Evolutionary conservation across 2,113 vertebrate genomes (phyloP).

Genomic region (Fregetta grallaria): DNA sequence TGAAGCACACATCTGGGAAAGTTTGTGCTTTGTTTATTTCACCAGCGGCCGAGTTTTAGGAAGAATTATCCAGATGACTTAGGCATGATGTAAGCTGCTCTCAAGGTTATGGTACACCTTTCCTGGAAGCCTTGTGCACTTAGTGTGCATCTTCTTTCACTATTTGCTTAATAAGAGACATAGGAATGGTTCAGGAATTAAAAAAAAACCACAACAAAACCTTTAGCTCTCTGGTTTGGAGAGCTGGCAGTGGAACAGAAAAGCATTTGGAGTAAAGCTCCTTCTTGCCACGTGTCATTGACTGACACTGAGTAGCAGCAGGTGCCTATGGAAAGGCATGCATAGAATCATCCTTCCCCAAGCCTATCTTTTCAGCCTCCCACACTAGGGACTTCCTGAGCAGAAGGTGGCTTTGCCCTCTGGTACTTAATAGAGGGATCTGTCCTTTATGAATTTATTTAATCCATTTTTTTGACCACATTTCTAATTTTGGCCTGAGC

Average conservation of each 20-base stretch:
- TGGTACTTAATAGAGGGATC: not conserved
- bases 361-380: not conserved
- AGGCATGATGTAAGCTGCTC: not conserved
- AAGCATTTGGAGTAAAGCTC: not conserved
- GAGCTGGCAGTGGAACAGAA: not conserved
- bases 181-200: not conserved
- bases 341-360: not conserved
- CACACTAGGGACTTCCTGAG: not conserved
- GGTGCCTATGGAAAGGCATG: not conserved
- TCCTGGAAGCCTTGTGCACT: not conserved
- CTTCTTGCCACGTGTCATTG: not conserved
- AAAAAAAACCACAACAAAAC: not conserved
- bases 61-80: not conserved
- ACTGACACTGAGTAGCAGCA: not conserved
- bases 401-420: not conserved
- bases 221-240: not conserved
- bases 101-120: not conserved
- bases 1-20: conserved; percentile 23
- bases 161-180: not conserved
- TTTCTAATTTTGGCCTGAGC: not conserved
- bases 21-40: conserved; percentile 39
- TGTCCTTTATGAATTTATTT: not conserved
- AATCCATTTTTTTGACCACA: not conserved
- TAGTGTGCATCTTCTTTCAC: not conserved
- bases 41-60: not conserved